Conservation (phyloP, 2,113 vertebrate genomes). For the Vulpes ferrilata region DNA sequence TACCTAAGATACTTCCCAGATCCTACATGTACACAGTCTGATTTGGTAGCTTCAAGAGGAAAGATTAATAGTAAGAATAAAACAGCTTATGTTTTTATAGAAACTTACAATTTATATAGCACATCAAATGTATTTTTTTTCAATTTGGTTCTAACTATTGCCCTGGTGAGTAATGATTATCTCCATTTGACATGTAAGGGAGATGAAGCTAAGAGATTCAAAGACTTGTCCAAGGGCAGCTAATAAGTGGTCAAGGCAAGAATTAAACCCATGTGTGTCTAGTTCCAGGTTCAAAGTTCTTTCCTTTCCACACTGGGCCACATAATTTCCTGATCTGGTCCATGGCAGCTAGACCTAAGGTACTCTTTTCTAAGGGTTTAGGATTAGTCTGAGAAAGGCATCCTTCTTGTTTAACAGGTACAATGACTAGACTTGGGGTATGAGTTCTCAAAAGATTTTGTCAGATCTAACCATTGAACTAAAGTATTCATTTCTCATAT, state of each 20-base stretch:
- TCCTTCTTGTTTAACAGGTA: background rate
- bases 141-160: conserved; percentile 55
- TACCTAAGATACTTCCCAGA: background rate
- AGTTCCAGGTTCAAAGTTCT: conserved; percentile 5
- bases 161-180: conserved; percentile 43
- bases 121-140: conserved; percentile 47
- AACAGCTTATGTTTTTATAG: conserved; percentile 36
- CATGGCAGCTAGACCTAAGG: background rate
- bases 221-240: conserved; percentile 36
- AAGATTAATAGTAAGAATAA: conserved; percentile 26
- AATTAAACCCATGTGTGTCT: background rate
- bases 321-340: background rate
- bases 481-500: background rate
- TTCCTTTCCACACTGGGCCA: background rate
- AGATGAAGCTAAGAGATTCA: conserved; percentile 57
- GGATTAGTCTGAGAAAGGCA: background rate
- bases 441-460: background rate
- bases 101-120: conserved; percentile 29
- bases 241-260: background rate
- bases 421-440: background rate
- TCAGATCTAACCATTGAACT: background rate
- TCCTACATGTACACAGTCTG: background rate
- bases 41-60: background rate
- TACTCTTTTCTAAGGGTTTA: background rate
- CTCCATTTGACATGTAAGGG: conserved; percentile 51